Base-by-base conservation (phyloP, 2,797 vertebrate genomes). In the Notolepis coatsorum region DNA sequence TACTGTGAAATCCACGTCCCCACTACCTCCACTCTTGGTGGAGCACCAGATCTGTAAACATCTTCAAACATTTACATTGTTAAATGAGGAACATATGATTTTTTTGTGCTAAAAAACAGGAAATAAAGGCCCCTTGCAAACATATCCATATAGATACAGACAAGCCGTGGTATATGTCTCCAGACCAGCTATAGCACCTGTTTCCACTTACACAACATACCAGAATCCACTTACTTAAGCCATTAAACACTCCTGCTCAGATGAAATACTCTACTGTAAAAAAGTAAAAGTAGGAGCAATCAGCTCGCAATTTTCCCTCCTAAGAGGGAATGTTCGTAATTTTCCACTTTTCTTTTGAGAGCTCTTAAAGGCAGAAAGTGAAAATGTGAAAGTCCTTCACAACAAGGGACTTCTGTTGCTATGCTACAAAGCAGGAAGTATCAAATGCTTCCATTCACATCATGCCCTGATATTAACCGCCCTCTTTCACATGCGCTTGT, bases 151-250 rank as follows among this genome's bases (percentile, higher is more conserved):
- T 43, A 62, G 45, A 76, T 76, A 48, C 61, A 79, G 50, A 73
- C 70, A 55, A 53, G 76, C 45, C 80, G 73, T 65, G 79, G 64
- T 68, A 42, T 59, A 46, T 30, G 71, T 75, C 69, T 85, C 63
- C 73, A 80, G 70, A 68, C 56, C 61, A 68, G 61, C 66, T 50
- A 39, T 58, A 65, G 77, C 55, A 35, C 85, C 89, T 91, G 89
- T 84, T 91, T 89, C 72, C 79, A 90, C 77, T 92, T 89, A 89
- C 61, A 80, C 71, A 80, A 67, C 84, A 89, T 80, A 84, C 84
- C 84, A 80, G 80, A 84, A 80, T 88, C 84, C 75, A 86, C 84
- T 89, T 79, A 72, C 85, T 86, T 62, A 61, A 82, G 74, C 81
- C 85, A 87, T 88, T 87, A 89, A 85, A 88, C 75, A 84, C 73